Evolutionary conservation across 2,888 invertebrate species (phyloP), one percentile per base, ranked within the genome.

Genomic region (Eupithecia subfuscata): DNA sequence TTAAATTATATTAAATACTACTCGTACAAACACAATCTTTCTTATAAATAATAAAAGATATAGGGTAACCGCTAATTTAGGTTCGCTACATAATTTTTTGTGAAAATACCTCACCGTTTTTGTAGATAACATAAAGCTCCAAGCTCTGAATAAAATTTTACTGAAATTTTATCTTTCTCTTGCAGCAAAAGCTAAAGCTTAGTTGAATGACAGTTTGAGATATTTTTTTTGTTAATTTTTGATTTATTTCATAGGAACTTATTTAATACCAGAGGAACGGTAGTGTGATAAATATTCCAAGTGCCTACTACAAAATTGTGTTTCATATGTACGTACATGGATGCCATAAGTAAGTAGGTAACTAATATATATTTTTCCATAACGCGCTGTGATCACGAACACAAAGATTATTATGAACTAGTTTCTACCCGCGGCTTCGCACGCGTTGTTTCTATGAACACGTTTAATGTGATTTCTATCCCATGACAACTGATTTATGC

Each of bases 81-180:
- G 22, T 56, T 0, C 11, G 22, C 56, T 12, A 12, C 56, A 56
- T 56, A 22, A 12, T 56, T 56, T 48, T 60, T 60, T 60, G 14
- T 14, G 7, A 3, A 25, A 60, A 60, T 25, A 56, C 56, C 56
- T 56, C 56, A 56, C 56, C 56, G 1, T 56, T 22, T 56, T 56
- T 56, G 56, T 22, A 25, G 60, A 25, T 25, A 22, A 25, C 22
- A 22, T 56, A 56, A 56, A 56, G 11, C 56, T 56, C 22, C 9
- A 11, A 56, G 56, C 60, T 60, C 25, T 25, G 60, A 60, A 60
- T 25, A 14, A 25, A 60, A 25, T 25, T 22, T 60, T 60, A 60
- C 25, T 60, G 5, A 60, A 60, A 14, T 60, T 60, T 60, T 60
- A 60, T 60, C 60, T 60, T 60, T 60, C 14, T 25, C 60, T 60